Evolutionary conservation across 1,140 invertebrate genomes (phyloP), one percentile per base, ranked within the genome.

Genomic region (Sycophaga agraensis): DNA sequence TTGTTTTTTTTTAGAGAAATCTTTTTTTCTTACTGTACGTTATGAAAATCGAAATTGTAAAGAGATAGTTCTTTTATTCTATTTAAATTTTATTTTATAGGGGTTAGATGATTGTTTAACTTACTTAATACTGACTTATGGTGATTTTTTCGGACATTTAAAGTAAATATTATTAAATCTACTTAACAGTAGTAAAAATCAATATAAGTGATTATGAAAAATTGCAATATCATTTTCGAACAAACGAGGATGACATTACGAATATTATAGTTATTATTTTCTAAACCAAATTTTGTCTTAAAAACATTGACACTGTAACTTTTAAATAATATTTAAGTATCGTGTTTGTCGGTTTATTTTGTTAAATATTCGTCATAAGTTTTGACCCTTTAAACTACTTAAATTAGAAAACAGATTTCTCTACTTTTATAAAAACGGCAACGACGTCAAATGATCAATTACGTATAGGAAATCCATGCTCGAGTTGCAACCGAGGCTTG

Each of bases 401-500:
- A 62, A 65, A 64, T 66, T 69, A 61, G 64, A 66, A 67, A 64
- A 60, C 58, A 59, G 60, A 66, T 66, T 64, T 68, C 64, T 63
- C 48, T 59, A 59, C 58, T 66, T 64, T 65, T 64, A 46, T 66
- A 65, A 48, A 45, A 65, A 57, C 53, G 48, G 35, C 59, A 65
- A 59, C 50, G 48, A 64, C 51, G 43, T 62, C 59, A 64, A 64
- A 61, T 45, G 61, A 68, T 67, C 63, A 66, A 68, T 64, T 70
- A 65, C 46, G 37, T 59, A 57, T 59, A 64, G 53, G 48, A 73
- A 74, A 71, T 73, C 64, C 70, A 69, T 70, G 63, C 72, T 74
- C 70, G 54, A 73, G 63, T 51, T 68, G 68, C 68, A 72, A 66
- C 70, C 70, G 70, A 70, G 70, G 65, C 72, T 71, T 75, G 71